phyloP scores from a whole-genome alignment of 1,140 invertebrate genomes.

The Polypedilum vanderplanki region DNA sequence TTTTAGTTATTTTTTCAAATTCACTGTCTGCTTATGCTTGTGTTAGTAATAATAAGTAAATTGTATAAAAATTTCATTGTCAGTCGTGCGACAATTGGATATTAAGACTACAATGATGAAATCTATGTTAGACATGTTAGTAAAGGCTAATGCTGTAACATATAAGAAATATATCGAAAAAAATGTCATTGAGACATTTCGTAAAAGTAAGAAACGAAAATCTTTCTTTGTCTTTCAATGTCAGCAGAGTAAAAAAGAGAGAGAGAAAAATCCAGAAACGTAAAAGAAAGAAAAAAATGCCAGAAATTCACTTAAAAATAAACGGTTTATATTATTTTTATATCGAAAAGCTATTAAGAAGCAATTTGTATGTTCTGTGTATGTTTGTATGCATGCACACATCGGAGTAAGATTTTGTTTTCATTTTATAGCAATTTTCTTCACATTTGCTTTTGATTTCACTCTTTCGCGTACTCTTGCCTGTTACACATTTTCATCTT shows the following conservation, averaged over 20 bases:
- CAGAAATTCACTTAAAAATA: slow-evolving; percentile 27
- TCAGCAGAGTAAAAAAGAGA: background rate
- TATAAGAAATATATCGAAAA: too few species aligned
- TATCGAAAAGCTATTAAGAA: slow-evolving; percentile 29
- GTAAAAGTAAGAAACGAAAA: too few species aligned
- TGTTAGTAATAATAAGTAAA: too few species aligned
- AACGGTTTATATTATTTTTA: slow-evolving; percentile 28
- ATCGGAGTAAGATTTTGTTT: too few species aligned
- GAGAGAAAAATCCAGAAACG: background rate
- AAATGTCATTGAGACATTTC: too few species aligned
- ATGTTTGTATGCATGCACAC: background rate
- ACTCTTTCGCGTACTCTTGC: background rate
- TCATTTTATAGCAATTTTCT: background rate
- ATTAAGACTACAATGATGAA: background rate
- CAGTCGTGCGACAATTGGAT: background rate
- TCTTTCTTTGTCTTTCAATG: background rate
- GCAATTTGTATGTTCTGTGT: slow-evolving; percentile 16
- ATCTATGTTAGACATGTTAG: background rate
- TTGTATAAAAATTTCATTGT: background rate
- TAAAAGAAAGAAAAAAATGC: background rate
- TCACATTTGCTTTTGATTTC: slow-evolving; percentile 5
- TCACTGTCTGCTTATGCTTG: too few species aligned
- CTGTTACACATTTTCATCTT: background rate
- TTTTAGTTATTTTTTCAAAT: too few species aligned
- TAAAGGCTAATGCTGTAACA: too few species aligned